Evolutionary conservation across 2,888 invertebrate genomes (phyloP), one percentile per base, ranked within the genome.

Genomic region (Mongoloraphidia duomilia): DNA sequence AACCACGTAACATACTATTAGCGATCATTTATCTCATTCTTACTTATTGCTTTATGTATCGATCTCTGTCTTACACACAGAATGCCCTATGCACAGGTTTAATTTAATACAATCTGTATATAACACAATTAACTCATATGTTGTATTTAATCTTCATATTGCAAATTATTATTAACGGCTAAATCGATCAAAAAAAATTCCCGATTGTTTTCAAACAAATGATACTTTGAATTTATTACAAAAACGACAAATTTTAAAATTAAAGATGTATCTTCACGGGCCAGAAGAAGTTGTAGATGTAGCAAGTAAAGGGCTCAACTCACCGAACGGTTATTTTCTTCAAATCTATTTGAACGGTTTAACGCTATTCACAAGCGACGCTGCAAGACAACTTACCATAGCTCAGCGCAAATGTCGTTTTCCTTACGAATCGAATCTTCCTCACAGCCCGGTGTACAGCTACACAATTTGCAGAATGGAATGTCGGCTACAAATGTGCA

Each of bases 391-490:
- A 34, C 65, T 83, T 47, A 74, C 69, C n/a, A 67, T 79, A 0
- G 70, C 67, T 2, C 85, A 85, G 58, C 73, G 84, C 44, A 76
- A 79, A 50, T 86, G 85, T 58, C 75, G 80, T 39, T 82, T 79
- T 57, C 67, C 70, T n/a, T 63, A 75, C 51, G 86, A 86, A 61
- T 77, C 79, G 48, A 74, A 75, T 38, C 65, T 84, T 49, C 62
- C 69, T 47, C 79, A 82, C 53, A 79, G 77, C 56, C 75, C 84
- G 0, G 73, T 82, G 36, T 86, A 86, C 63, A 77, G 80, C 2
- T 79, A 76, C 57, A 78, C 75, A 0, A 66, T 83, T 61, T 87
- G 87, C 55, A 68, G 79, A 9, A 78, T 80, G 66, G 83, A 86
- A 60, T 87, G 86, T 55, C 74, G 84, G 36, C 76, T 80, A 56